phyloP scores from a whole-genome alignment of 2,797 vertebrate genomes.

The Fistularia commersonii region DNA sequence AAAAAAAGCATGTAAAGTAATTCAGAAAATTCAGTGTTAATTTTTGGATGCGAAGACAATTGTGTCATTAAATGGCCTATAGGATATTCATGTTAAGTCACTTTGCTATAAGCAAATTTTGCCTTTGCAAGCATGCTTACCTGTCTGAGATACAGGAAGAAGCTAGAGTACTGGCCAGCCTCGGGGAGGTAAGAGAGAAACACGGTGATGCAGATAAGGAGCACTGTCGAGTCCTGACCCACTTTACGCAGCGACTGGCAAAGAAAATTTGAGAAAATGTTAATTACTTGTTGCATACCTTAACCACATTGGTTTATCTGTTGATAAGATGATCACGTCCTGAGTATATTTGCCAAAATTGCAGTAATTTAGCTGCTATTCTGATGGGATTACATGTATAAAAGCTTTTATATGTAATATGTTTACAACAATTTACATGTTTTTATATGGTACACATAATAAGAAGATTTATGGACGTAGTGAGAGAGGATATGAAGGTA shows the following conservation, averaged over 20 bases:
- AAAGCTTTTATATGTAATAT: too few species aligned
- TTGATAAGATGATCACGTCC: not conserved
- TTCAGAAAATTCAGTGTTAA: too few species aligned
- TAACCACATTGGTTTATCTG: slow-evolving; percentile 15
- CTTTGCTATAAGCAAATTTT: too few species aligned
- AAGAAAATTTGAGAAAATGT: slow-evolving; percentile 23
- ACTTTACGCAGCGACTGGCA: slow-evolving; percentile 86
- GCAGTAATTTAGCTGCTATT: too few species aligned
- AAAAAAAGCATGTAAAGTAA: too few species aligned
- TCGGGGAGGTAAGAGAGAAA: slow-evolving; percentile 93
- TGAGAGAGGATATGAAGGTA: too few species aligned
- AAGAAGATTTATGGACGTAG: too few species aligned
- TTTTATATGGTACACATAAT: too few species aligned
- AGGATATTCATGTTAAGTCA: too few species aligned
- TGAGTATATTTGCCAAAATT: too few species aligned
- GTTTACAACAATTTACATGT: too few species aligned
- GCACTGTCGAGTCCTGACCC: slow-evolving; percentile 90
- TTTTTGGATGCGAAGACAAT: not conserved
- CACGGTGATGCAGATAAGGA: slow-evolving; percentile 93
- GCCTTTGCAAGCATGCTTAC: slow-evolving; percentile 44
- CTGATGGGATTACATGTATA: too few species aligned
- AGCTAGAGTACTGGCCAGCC: slow-evolving; percentile 93
- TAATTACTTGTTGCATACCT: slow-evolving; percentile 45
- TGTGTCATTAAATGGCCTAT: not conserved
- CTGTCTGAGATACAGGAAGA: slow-evolving; percentile 92